Base-by-base conservation (phyloP, 2,113 vertebrate genomes). In the Megaleporinus macrocephalus region DNA sequence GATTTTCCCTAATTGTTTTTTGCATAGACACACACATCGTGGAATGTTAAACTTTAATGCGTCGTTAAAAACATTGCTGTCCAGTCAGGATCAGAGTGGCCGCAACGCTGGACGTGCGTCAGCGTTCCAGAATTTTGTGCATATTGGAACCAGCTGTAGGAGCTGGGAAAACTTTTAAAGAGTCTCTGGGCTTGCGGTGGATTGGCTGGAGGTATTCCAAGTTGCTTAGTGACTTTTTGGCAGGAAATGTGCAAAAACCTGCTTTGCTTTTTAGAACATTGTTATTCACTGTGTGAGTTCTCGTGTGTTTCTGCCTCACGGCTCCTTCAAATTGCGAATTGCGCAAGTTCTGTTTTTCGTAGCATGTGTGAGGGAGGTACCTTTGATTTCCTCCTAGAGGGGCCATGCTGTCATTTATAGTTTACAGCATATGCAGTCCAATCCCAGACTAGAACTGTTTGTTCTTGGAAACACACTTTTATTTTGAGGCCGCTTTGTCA, bases 71-170 rank as follows among this genome's bases (percentile, higher is more conserved):
- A 22, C 5, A 20, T 68, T 36, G 16, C 15, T 44, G 66, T 70
- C 66, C 22, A 70, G 66, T 13, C 44, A 44, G 66, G 22, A 14
- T 24, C 3, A 11, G 36, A 3, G 66, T 15, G 22, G 36, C 36
- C 36, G 7, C 66, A 3, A 0, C 24, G 20, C 41, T 70, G 16
- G 65, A 36, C 30, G 5, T 18, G 47, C 41, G 15, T 49, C 36
- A 47, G 27, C 29, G 49, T 30, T 47, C 71, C 24, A 53, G 22
- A 49, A 71, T 57, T 79, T 74, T 55, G 30, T 59, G 65, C 73
- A 73, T 81, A 93, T 89, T 91, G 73, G 49, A 91, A 89, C 26
- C 90, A 90, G 89, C 88, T 91, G 90, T 87, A 18, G 68, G 27
- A 22, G 20, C 65, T 22, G 66, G 36, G 33, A 1, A 24, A 44